Conservation (phyloP, 2,888 invertebrate species). For the Macrostomum cliftonense region DNA sequence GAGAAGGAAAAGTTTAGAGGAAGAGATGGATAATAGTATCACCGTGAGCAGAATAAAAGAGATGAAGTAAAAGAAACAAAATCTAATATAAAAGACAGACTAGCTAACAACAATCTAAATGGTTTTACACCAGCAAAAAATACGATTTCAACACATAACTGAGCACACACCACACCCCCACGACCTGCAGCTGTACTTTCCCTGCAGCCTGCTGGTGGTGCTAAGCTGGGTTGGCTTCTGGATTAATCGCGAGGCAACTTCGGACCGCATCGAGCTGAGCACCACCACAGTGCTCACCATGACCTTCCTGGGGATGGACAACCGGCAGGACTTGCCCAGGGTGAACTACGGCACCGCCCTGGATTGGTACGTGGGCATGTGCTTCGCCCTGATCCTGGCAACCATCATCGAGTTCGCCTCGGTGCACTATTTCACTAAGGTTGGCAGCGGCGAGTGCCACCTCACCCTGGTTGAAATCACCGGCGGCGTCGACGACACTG, state of each 20-base stretch:
- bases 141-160: no score
- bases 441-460: conserved; percentile 49
- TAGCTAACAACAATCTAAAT: no score
- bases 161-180: no score
- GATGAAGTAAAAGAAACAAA: no score
- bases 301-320: conserved; percentile 61
- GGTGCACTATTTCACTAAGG: conserved; percentile 80
- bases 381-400: conserved; percentile 54
- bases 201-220: conserved; percentile 72
- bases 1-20: no score
- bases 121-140: no score
- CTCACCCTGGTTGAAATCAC: no score
- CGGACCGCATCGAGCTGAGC: conserved; percentile 52
- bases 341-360: conserved; percentile 68
- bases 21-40: no score
- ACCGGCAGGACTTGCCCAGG: conserved; percentile 60
- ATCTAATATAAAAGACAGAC: no score
- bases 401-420: conserved; percentile 82
- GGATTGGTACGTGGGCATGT: conserved; percentile 62
- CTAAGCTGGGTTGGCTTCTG: conserved; percentile 75
- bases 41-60: no score
- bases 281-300: conserved; percentile 66
- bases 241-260: conserved; percentile 77
- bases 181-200: conserved; percentile 58
- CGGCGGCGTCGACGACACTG: no score